Conservation (phyloP, 2,113 vertebrate species). For the Mormyrus lacerda region DNA sequence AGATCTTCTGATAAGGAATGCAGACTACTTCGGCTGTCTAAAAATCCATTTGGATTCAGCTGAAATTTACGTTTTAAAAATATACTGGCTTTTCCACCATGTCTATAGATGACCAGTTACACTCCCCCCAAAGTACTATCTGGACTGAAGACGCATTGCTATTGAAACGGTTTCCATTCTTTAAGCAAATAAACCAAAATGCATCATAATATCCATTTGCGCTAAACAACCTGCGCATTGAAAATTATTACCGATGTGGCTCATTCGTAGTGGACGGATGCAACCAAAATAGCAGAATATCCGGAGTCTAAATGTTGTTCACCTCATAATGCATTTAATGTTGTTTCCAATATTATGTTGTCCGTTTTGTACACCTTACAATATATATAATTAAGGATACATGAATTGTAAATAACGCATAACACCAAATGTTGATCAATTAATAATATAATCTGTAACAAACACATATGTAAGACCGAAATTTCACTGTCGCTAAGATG, state of each 20-base stretch:
- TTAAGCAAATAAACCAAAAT: not conserved
- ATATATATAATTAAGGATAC: not conserved
- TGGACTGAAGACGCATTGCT: not conserved
- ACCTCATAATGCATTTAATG: not conserved
- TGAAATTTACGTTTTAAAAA: not conserved
- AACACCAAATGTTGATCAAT: not conserved
- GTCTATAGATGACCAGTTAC: not conserved
- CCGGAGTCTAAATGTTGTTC: not conserved
- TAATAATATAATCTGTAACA: not conserved
- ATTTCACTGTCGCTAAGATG: not conserved
- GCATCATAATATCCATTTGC: not conserved
- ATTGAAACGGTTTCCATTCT: not conserved
- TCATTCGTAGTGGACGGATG: not conserved
- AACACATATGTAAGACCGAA: not conserved
- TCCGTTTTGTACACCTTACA: not conserved
- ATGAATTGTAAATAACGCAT: not conserved
- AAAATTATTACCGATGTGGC: not conserved
- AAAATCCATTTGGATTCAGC: not conserved
- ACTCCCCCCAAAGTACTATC: not conserved
- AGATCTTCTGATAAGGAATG: not conserved
- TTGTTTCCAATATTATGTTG: not conserved
- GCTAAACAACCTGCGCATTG: not conserved
- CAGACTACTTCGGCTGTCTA: not conserved
- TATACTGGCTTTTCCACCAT: not conserved
- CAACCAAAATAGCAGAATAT: not conserved